These are phyloP conservation scores for Conops quadrifasciatus DNA, from an alignment of 2,888 invertebrate genomes.

Conservation along the genomic window DNA sequence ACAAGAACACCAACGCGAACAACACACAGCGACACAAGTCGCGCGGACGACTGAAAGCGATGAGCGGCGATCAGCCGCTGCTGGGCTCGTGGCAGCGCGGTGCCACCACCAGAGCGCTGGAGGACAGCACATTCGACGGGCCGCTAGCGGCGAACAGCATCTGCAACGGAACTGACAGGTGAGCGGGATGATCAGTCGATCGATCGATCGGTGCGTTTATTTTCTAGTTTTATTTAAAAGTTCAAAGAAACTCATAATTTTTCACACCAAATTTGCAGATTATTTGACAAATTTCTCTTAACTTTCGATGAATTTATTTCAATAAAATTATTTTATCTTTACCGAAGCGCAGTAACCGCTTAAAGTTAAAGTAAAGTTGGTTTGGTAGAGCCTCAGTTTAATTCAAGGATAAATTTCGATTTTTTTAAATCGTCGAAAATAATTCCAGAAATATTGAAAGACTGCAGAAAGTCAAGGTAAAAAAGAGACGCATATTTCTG, in stretches of 20 bases:
- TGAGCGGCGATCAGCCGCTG: slow-evolving; percentile 73
- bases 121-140: slow-evolving; percentile 67
- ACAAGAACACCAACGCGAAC: slow-evolving; percentile 50
- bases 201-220: no score
- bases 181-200: slow-evolving; percentile 48
- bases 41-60: slow-evolving; percentile 73
- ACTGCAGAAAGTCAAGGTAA: no score
- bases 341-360: no score
- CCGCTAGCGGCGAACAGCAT: slow-evolving; percentile 68
- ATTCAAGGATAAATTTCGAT: slow-evolving; percentile 18
- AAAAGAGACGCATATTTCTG: no score
- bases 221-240: no score
- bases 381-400: not conserved
- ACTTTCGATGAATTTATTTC: no score
- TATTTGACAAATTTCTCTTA: no score
- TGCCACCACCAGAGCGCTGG: slow-evolving; percentile 66
- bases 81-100: slow-evolving; percentile 74
- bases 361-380: no score
- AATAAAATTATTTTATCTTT: no score
- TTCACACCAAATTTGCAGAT: no score
- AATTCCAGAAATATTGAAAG: not conserved
- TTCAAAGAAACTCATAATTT: no score
- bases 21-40: slow-evolving; percentile 67
- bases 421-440: slow-evolving; percentile 18
- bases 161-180: slow-evolving; percentile 76